These are phyloP conservation scores for Cephalopterus ornatus DNA, from an alignment of 2,113 vertebrate genomes.

Conservation along the genomic window DNA sequence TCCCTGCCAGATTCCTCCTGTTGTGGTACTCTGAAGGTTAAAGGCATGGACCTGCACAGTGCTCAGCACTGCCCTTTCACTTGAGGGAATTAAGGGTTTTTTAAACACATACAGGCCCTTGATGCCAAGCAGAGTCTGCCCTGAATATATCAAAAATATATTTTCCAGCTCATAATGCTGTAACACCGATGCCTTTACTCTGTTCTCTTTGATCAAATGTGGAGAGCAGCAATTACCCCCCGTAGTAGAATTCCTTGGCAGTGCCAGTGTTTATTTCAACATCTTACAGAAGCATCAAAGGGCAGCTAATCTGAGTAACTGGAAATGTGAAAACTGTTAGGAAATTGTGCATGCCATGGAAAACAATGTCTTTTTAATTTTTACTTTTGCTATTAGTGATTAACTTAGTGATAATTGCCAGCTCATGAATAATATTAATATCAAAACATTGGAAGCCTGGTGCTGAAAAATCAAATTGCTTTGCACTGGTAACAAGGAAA, in stretches of 20 bases:
- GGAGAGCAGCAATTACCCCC: not conserved
- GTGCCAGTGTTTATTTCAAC: not conserved
- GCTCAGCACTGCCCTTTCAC: not conserved
- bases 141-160: not conserved
- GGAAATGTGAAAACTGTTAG: not conserved
- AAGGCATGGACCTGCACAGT: not conserved
- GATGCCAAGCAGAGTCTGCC: not conserved
- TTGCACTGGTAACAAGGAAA: slow-evolving; percentile 14
- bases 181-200: not conserved
- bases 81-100: not conserved
- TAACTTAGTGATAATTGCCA: slow-evolving; percentile 50
- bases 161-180: not conserved
- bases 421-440: slow-evolving; percentile 60
- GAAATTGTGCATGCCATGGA: not conserved
- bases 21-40: not conserved
- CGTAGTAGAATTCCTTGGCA: not conserved
- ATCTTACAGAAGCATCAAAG: not conserved
- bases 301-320: not conserved
- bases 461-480: slow-evolving; percentile 13
- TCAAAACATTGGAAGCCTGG: slow-evolving; percentile 6
- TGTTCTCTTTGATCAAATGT: not conserved
- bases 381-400: not conserved
- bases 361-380: not conserved
- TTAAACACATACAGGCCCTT: not conserved
- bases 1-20: not conserved